Evolutionary conservation across 2,797 vertebrate genomes (phyloP), one percentile per base, ranked within the genome.

Genomic region (Champsocephalus esox): DNA sequence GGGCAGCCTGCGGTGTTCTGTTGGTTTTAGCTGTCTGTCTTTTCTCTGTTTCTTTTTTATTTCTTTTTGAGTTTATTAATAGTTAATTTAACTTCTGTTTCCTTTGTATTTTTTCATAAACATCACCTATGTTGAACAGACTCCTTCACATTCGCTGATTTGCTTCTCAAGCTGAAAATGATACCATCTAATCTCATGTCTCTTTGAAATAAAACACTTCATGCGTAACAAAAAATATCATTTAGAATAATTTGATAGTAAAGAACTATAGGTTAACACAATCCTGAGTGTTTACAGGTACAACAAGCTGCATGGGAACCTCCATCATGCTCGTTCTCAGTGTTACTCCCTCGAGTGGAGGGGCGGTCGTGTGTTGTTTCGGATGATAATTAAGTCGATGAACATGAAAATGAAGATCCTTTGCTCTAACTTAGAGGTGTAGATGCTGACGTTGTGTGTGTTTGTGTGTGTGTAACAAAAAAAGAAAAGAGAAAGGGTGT

Each of bases 321-420:
- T 80, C 50, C 68, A 68, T 41, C 60, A 50, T 79, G 60, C 59
- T 60, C 67, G 54, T 64, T 80, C 74, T 69, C 66, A 59, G 64
- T 70, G 54, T 77, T 58, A 45, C 66, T 85, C 79, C 81, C 75
- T 21, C 0, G 73, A 85, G 78, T 81, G 70, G 44, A 71, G 69
- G 72, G 21, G 73, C 59, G 61, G 64, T 44, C 34, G 49, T 51
- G 61, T 81, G 83, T 79, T 81, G 49, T 17, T 59, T 64, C 72
- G 81, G 77, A 86, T 69, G 19, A 80, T 88, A 88, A 91, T 91
- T 85, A 90, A 83, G 75, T 60, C 48, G 24, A 84, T 82, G 78
- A 88, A 87, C 76, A 72, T 85, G 70, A 87, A 87, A 83, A 88
- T 84, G 58, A 87, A 83, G 77, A 81, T 80, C 65, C 55, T 75